Evolutionary conservation across 2,888 invertebrate genomes (phyloP).

Genomic region (Eudemis profundana): DNA sequence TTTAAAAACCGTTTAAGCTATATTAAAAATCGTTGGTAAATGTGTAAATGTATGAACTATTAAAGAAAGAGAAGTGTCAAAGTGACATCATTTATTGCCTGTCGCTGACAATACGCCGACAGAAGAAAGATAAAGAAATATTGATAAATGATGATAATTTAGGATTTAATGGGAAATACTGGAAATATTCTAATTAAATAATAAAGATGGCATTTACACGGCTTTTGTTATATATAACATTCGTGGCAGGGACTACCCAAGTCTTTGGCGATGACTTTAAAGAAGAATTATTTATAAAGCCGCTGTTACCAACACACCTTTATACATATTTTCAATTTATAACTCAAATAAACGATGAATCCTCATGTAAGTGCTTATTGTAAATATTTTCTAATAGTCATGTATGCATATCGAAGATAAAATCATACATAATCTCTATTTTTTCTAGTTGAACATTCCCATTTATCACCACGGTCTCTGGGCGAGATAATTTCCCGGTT

Average conservation of each 20-base stretch:
- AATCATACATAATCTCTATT: constrained; percentile 28
- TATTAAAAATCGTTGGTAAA: not conserved
- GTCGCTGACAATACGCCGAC: not conserved
- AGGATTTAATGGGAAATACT: constrained; percentile 7
- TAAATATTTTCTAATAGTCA: not conserved
- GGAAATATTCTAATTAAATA: not conserved
- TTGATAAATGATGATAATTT: not conserved
- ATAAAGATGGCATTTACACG: constrained; percentile 18
- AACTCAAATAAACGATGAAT: constrained; percentile 88
- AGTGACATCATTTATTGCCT: too few relatives aligned
- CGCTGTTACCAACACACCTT: constrained; percentile 92
- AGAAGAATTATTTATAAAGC: constrained; percentile 95
- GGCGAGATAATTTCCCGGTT: constrained; percentile 94
- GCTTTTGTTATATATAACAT: constrained; percentile 20
- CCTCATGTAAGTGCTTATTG: constrained; percentile 84
- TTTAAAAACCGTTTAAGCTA: not conserved
- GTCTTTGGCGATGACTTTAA: constrained; percentile 88
- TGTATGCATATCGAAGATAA: not conserved
- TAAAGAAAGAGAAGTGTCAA: not conserved
- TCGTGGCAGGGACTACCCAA: constrained; percentile 14
- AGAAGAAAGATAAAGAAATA: not conserved
- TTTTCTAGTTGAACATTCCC: constrained; percentile 91
- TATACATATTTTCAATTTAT: constrained; percentile 97
- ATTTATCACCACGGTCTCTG: constrained; percentile 94
- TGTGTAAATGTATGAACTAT: too few relatives aligned